phyloP scores from a whole-genome alignment of 2,797 vertebrate genomes.

The Myotis findleyi region DNA sequence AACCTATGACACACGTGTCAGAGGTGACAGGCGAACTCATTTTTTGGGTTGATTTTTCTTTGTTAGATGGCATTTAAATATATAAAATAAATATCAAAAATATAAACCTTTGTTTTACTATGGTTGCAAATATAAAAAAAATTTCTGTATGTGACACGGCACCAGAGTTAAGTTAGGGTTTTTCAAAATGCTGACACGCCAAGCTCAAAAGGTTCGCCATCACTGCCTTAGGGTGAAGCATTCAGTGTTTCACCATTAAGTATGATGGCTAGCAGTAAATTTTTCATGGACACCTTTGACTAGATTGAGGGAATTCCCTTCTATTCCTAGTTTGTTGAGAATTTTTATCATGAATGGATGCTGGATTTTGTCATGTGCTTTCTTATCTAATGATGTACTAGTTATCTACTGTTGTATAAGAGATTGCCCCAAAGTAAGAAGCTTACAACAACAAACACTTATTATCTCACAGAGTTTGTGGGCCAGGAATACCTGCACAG shows the following conservation, averaged over 20 bases:
- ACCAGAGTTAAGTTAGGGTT: too few species aligned
- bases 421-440: neutral
- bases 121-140: too few species aligned
- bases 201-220: too few species aligned
- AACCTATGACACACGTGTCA: too few species aligned
- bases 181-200: too few species aligned
- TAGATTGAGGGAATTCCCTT: neutral
- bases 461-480: neutral
- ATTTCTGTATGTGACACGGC: too few species aligned
- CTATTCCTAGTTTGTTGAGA: neutral
- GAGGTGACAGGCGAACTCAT: too few species aligned
- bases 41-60: too few species aligned
- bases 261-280: neutral
- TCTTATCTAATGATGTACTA: neutral
- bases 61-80: too few species aligned
- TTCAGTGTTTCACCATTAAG: neutral
- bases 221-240: neutral
- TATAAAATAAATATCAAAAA: too few species aligned
- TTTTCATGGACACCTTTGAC: neutral
- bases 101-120: too few species aligned
- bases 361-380: neutral
- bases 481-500: neutral
- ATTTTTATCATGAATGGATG: conserved; percentile 17
- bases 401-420: neutral
- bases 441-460: neutral